These are phyloP conservation scores for Tortrix viridana DNA, from an alignment of 2,888 invertebrate genomes.

Conservation along the genomic window DNA sequence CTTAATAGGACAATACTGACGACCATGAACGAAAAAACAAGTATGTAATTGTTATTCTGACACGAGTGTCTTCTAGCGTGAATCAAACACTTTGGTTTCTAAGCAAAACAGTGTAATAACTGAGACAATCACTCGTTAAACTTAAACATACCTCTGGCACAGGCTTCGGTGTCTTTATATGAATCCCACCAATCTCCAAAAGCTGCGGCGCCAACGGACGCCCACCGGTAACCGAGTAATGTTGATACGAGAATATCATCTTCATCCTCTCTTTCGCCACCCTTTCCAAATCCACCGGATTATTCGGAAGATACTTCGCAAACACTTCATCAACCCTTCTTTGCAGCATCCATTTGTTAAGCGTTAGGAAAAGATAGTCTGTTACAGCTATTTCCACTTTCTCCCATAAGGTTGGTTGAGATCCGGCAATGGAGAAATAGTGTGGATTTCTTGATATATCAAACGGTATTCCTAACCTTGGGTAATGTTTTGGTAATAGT, in stretches of 20 bases:
- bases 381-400: slow-evolving; percentile 57
- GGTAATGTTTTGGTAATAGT: slow-evolving; percentile 74
- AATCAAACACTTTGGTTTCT: no score
- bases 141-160: slow-evolving; percentile 54
- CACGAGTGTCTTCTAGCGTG: no score
- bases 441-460: slow-evolving; percentile 76
- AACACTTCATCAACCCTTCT: slow-evolving; percentile 63
- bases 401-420: slow-evolving; percentile 55
- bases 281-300: slow-evolving; percentile 73
- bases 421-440: slow-evolving; percentile 66
- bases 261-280: slow-evolving; percentile 74
- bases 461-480: slow-evolving; percentile 75
- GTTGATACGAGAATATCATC: slow-evolving; percentile 84
- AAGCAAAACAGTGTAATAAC: no score
- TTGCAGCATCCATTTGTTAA: slow-evolving; percentile 57
- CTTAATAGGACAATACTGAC: no score
- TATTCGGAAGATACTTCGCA: slow-evolving; percentile 65
- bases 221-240: slow-evolving; percentile 83
- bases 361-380: slow-evolving; percentile 48
- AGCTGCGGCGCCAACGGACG: slow-evolving; percentile 80
- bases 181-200: slow-evolving; percentile 85
- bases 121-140: slow-evolving; percentile 45
- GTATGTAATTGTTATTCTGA: no score
- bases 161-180: slow-evolving; percentile 58
- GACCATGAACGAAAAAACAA: no score